These are phyloP conservation scores for Archivesica marissinica DNA, from an alignment of 1,140 invertebrate species.

Conservation along the genomic window DNA sequence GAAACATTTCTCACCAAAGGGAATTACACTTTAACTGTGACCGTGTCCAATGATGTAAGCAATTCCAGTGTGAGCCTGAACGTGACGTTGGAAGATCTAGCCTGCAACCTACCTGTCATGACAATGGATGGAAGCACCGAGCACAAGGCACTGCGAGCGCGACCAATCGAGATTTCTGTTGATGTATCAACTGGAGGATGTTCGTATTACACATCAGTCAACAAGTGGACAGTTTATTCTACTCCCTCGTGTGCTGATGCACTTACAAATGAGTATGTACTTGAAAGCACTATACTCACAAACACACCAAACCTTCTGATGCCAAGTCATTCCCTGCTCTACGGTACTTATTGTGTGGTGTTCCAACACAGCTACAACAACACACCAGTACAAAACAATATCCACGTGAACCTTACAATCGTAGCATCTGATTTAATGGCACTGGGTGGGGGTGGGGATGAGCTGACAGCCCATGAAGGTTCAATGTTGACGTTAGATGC, in stretches of 20 bases:
- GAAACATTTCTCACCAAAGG: slow-evolving; percentile 61
- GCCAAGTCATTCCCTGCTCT: slow-evolving; percentile 40
- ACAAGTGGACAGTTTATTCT: slow-evolving; percentile 72
- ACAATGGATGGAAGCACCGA: slow-evolving; percentile 50
- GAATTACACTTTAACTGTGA: slow-evolving; percentile 61
- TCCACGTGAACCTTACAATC: slow-evolving; percentile 68
- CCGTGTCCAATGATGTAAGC: slow-evolving; percentile 69
- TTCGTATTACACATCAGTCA: slow-evolving; percentile 65
- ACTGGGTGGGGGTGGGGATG: slow-evolving; percentile 70
- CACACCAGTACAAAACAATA: slow-evolving; percentile 68
- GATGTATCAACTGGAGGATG: slow-evolving; percentile 68
- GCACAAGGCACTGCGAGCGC: slow-evolving; percentile 63
- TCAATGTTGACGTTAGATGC: slow-evolving; percentile 67
- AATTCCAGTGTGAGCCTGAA: slow-evolving; percentile 10
- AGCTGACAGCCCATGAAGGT: slow-evolving; percentile 30
- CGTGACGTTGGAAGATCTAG: slow-evolving; percentile 69
- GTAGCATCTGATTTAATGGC: slow-evolving; percentile 67
- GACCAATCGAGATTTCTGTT: slow-evolving; percentile 68
- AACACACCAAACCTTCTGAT: slow-evolving; percentile 52
- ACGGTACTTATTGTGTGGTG: slow-evolving; percentile 71
- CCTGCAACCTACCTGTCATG: slow-evolving; percentile 68
- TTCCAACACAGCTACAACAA: slow-evolving; percentile 67
- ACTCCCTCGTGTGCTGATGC: slow-evolving; percentile 45
- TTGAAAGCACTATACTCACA: slow-evolving; percentile 48
- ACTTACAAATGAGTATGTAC: slow-evolving; percentile 12